A percentile compares a stretch with the other conserved stretches of the same genome.
Evolutionary conservation across 2,888 invertebrate species (phyloP).

Genomic region (Plagiodera versicolora): DNA sequence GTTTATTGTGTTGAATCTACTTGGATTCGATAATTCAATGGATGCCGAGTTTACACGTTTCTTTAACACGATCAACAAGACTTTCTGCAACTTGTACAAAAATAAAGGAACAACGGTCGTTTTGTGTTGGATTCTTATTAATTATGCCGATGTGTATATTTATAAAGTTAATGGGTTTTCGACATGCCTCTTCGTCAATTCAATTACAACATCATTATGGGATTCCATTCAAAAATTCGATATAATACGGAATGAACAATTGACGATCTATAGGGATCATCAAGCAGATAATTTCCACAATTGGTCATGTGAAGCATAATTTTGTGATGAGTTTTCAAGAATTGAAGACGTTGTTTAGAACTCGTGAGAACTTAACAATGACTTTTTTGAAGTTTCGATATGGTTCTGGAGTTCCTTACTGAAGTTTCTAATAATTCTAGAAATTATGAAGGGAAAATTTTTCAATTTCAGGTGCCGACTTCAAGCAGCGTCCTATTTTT

Average conservation of each 20-base stretch:
- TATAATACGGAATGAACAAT: not conserved
- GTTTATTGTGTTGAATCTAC: no score
- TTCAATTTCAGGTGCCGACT: no score
- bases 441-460: no score
- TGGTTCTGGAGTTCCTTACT: no score
- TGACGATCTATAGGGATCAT: not conserved
- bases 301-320: not conserved
- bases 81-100: constrained; percentile 27
- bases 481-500: no score
- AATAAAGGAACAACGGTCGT: constrained; percentile 26
- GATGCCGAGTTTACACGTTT: not conserved
- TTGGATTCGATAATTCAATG: no score
- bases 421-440: no score
- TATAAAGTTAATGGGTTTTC: constrained; percentile 23
- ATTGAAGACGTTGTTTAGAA: no score
- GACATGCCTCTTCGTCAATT: constrained; percentile 21
- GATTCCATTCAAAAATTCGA: not conserved
- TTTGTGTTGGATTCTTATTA: constrained; percentile 31
- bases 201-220: constrained; percentile 20
- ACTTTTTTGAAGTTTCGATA: no score
- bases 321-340: no score
- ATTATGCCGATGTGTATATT: constrained; percentile 29
- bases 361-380: no score
- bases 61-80: constrained; percentile 2
- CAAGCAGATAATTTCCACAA: no score